Base-by-base conservation (phyloP, 1,140 invertebrate species). In the Zaprionus ornatus region DNA sequence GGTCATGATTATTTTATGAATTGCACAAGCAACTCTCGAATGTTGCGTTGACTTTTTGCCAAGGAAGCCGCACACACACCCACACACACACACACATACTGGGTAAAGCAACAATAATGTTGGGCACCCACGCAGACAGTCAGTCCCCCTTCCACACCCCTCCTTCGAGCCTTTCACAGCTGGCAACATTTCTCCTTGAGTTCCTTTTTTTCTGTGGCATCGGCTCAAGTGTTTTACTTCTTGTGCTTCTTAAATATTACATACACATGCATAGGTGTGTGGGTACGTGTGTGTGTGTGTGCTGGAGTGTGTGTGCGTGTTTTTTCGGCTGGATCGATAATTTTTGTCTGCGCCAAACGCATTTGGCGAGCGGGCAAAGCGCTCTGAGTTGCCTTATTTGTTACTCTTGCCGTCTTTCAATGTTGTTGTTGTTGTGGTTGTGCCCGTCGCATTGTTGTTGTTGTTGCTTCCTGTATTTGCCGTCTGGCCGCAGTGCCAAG, bases 1-100 rank as follows among this genome's bases (percentile, higher is more conserved):
- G 81, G 81, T 83, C 81, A 84, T 77, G 81, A 84, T 74, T 83
- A 80, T 77, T 84, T 77, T 83, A 83, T 80, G 67, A 84, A 83
- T 74, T 70, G 77, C 70, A 70, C 66, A 79, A 23, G 45, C 48
- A 75, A 83, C 59, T 63, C 57, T 61, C 45, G 52, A 70, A 76
- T 61, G 69, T 79, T 75, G 65, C 73, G 48, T 76, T 80, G 63
- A 75, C 79, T 80, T 74, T 62, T 40, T 63, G 57, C 65, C 66
- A 56, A 50, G 50, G 64, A 67, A 29, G 55, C 57, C 60, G 45
- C 42, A 23, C 35, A 48, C 45, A 37, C 45, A 50, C 29, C 17
- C 61, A 52, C 17, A 52, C 65, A 63, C 60, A 64, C 35, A 45
- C 35, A 64, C 45, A 52, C 48, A 50, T 27, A 50, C 40, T n/a